These are phyloP conservation scores for Entomobrya multifasciata DNA, from an alignment of 2,888 invertebrate species.

Conservation along the genomic window DNA sequence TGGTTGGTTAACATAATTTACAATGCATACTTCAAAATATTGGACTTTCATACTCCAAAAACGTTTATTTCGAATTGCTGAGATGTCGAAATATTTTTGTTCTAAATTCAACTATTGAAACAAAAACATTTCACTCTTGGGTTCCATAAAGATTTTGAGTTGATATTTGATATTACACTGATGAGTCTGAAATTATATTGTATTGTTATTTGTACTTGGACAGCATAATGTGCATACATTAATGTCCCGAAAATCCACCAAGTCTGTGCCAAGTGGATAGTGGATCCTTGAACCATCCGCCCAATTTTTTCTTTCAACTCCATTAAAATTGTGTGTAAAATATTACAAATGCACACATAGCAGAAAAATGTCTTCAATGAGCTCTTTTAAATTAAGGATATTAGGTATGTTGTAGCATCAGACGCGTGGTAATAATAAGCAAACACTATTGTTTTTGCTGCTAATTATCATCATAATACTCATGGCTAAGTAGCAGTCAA, in stretches of 20 bases:
- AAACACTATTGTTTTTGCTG: background rate
- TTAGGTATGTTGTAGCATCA: background rate
- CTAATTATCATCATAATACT: background rate
- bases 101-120: no score
- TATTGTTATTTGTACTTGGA: no score
- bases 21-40: no score
- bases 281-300: constrained; percentile 30
- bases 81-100: no score
- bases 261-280: constrained; percentile 11
- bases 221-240: no score
- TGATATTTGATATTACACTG: no score
- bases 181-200: no score
- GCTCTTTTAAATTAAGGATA: constrained; percentile 4
- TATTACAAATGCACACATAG: background rate
- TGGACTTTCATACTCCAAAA: no score
- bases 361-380: background rate
- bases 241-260: background rate
- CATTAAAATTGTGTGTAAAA: constrained; percentile 23
- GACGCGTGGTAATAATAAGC: background rate
- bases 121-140: no score
- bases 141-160: no score
- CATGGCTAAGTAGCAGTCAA: background rate
- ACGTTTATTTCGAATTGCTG: no score
- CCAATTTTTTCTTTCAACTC: background rate
- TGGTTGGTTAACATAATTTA: no score